These are phyloP conservation scores for Cryptocephalus primarius DNA, from an alignment of 2,888 invertebrate species.

Conservation along the genomic window DNA sequence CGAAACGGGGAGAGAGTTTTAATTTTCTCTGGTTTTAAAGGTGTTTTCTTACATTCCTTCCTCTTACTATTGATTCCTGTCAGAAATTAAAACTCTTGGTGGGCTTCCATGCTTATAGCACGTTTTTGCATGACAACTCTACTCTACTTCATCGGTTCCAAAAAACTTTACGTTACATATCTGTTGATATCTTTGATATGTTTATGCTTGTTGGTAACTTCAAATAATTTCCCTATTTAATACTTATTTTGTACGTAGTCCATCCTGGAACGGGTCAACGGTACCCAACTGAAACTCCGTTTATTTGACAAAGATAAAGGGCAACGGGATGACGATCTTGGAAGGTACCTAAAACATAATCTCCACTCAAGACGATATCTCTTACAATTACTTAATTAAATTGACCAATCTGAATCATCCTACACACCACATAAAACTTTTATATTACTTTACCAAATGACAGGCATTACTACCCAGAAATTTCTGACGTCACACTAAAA, in stretches of 20 bases:
- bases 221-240: neutral
- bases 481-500: too few relatives aligned
- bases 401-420: too few relatives aligned
- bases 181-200: too few relatives aligned
- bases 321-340: constrained; percentile 86
- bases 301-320: constrained; percentile 90
- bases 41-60: neutral
- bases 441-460: too few relatives aligned
- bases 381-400: too few relatives aligned
- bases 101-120: neutral
- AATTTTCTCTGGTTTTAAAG: constrained; percentile 1
- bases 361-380: too few relatives aligned
- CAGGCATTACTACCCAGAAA: too few relatives aligned
- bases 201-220: too few relatives aligned
- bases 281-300: constrained; percentile 48
- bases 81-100: constrained; percentile 5
- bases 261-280: constrained; percentile 46
- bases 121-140: neutral
- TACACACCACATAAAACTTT: too few relatives aligned
- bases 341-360: constrained; percentile 50
- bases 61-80: neutral
- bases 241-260: constrained; percentile 35
- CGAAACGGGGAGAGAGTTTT: constrained; percentile 2
- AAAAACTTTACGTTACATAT: too few relatives aligned
- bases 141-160: neutral